phyloP scores from a whole-genome alignment of 2,888 invertebrate species.

The Deroplatys truncata region DNA sequence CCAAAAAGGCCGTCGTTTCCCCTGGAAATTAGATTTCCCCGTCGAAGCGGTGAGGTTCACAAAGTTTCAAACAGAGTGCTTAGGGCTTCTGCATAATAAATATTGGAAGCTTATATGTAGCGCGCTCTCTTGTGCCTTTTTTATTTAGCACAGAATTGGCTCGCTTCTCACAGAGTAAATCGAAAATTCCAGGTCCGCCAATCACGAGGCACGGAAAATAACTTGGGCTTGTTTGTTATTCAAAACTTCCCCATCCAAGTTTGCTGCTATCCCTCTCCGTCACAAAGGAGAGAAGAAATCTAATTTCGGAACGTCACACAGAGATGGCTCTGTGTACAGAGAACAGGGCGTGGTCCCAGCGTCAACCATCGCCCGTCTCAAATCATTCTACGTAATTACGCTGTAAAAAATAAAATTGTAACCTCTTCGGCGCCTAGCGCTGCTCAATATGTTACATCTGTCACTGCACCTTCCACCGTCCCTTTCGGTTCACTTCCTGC shows the following conservation, averaged over 20 bases:
- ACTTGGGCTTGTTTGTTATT: conserved; percentile 7
- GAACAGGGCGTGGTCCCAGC: neutral
- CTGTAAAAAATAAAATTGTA: neutral
- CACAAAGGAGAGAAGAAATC: neutral
- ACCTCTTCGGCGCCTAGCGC: neutral
- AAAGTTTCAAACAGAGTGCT: conserved; percentile 27
- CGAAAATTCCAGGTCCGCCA: conserved; percentile 5
- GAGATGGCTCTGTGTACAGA: neutral
- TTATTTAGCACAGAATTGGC: neutral
- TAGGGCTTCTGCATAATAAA: conserved; percentile 28
- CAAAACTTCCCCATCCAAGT: neutral
- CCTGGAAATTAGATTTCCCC: conserved; percentile 25
- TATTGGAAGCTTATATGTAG: conserved; percentile 6
- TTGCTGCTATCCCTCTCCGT: neutral
- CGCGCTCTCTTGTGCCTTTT: neutral
- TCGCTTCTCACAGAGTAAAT: neutral
- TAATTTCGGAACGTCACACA: neutral
- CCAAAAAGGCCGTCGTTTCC: conserved; percentile 23
- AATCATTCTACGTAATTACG: neutral
- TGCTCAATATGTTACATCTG: neutral
- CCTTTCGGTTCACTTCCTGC: no score
- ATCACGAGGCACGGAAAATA: conserved; percentile 3
- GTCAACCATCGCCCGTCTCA: neutral
- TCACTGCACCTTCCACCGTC: neutral
- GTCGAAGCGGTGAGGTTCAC: conserved; percentile 7